A percentile compares a stretch with the other conserved stretches of the same genome.
Conservation (phyloP, 2,797 vertebrate genomes). For the Gallirallus australis region DNA sequence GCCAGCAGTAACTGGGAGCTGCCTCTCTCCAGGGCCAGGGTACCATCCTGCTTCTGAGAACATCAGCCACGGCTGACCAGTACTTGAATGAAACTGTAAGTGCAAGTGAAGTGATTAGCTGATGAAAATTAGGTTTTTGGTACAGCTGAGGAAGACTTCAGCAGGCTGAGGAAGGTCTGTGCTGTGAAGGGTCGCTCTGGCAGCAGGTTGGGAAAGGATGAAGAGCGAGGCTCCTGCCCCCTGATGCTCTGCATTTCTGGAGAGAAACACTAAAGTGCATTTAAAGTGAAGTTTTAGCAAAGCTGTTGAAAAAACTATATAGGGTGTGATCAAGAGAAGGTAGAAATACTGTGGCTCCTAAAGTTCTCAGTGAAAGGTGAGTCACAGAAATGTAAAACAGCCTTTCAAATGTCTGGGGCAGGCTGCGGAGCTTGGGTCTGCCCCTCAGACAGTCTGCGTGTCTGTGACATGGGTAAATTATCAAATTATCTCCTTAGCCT, state of each 20-base stretch:
- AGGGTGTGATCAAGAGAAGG: not conserved
- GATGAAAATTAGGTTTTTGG: not conserved
- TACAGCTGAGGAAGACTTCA: not conserved
- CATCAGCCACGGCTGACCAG: not conserved
- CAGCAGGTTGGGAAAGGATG: not conserved
- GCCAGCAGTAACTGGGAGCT: not conserved
- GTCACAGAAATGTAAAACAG: not conserved
- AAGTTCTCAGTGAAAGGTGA: not conserved
- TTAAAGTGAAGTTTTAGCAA: not conserved
- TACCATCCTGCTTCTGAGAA: not conserved
- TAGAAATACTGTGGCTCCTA: not conserved
- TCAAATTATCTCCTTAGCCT: not conserved
- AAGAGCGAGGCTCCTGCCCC: not conserved
- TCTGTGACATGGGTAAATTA: not conserved
- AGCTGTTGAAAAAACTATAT: not conserved
- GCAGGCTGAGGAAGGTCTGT: not conserved
- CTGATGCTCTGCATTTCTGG: not conserved
- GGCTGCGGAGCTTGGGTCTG: not conserved
- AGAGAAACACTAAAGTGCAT: not conserved
- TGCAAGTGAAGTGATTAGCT: not conserved
- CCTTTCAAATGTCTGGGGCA: not conserved
- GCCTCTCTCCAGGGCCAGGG: not conserved
- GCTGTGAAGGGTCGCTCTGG: not conserved
- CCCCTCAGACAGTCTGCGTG: not conserved
- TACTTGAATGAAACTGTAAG: not conserved